Evolutionary conservation across 2,797 vertebrate genomes (phyloP), one percentile per base, ranked within the genome.

Genomic region (Arctocebus calabarensis): DNA sequence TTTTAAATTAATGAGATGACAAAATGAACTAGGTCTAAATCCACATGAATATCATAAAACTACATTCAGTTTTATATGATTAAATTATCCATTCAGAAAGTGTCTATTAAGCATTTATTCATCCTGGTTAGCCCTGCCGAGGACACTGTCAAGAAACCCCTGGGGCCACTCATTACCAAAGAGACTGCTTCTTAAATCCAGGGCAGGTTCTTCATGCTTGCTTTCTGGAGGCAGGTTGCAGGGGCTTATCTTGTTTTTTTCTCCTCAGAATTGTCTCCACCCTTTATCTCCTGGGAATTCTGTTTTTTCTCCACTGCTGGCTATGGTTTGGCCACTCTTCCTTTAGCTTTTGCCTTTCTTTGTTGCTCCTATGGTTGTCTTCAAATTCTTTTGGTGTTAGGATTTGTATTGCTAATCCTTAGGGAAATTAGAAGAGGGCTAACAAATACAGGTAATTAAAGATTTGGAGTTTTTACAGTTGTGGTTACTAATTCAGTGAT

Each of bases 371-470:
- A 2, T 75, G 27, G 22, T 88, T 92, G 43, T 70, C 40, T 77
- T 81, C 29, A 77, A 48, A 73, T 19, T 37, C 59, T 88, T 88
- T 70, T 83, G 71, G n/a, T 7, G 10, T 92, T 95, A 86, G 61
- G 23, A 16, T 77, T 90, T 87, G 87, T 90, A 84, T 17, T 88
- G 29, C 22, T 81, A 59, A 75, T 70, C 43, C 66, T 90, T 81
- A 57, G 29, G 61, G 61, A 55, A 84, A 81, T 71, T 70, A 34
- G 37, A 73, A 90, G 85, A 71, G 14, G 34, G 7, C 27, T 91
- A 91, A 71, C 40, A 82, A 74, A 43, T 64, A 9, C 57, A 70
- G 48, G 10, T 29, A 25, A 4, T 85, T 78, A 86, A 95, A 55
- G 68, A 78, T 66, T 66, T 73, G 57, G 52, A 40, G 40, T 45